These are phyloP conservation scores for Meganola albula DNA, from an alignment of 2,888 invertebrate genomes.

Conservation along the genomic window DNA sequence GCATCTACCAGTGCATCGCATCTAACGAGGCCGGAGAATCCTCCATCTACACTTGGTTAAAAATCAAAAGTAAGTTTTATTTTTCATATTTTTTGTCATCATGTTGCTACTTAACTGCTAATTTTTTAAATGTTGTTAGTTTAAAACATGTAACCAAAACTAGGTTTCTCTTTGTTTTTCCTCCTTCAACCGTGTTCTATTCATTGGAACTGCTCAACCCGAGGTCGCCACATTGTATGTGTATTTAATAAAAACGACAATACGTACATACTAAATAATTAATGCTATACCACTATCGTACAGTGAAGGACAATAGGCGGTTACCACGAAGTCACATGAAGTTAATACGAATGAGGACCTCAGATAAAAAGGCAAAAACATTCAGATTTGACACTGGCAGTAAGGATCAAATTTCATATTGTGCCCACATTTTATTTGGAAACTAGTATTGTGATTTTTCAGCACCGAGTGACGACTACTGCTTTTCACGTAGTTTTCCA, in stretches of 20 bases:
- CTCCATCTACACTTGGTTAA: slow-evolving; percentile 93
- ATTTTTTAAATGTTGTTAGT: no score
- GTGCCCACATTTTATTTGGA: slow-evolving; percentile 25
- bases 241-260: slow-evolving; percentile 14
- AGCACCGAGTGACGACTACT: slow-evolving; percentile 56
- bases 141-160: no score
- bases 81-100: no score
- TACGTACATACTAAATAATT: slow-evolving; percentile 24
- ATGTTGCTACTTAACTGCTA: no score
- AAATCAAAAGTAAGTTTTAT: slow-evolving; percentile 93
- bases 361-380: slow-evolving; percentile 75
- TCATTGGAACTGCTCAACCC: no score
- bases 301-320: slow-evolving; percentile 66
- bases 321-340: slow-evolving; percentile 79
- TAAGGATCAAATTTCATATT: slow-evolving; percentile 48
- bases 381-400: slow-evolving; percentile 81
- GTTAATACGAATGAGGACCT: slow-evolving; percentile 80
- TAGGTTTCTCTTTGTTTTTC: no score
- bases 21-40: slow-evolving; percentile 93
- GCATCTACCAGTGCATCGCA: slow-evolving; percentile 97
- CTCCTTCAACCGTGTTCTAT: no score
- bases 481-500: slow-evolving; percentile 36
- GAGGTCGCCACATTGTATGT: slow-evolving; percentile 14
- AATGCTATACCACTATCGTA: slow-evolving; percentile 42
- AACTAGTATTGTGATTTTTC: slow-evolving; percentile 36